Evolutionary conservation across 2,113 vertebrate species (phyloP), one percentile per base, ranked within the genome.

Genomic region (Anas platyrhynchos): DNA sequence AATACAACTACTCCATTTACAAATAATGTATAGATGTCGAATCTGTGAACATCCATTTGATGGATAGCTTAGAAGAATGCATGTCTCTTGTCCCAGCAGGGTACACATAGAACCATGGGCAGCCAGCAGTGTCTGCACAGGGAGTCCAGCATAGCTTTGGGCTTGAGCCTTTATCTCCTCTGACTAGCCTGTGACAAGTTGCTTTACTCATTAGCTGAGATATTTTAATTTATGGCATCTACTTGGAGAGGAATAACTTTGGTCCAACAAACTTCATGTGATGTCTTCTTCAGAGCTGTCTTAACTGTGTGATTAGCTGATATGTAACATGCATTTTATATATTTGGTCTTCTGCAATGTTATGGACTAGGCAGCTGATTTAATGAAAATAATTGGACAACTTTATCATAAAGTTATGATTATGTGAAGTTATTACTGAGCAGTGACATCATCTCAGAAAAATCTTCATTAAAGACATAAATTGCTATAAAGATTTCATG

Each of bases 41-140:
- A 9, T 41, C 32, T 32, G 15, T 55, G 48, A 10, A 0, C 50
- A 31, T 8, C 23, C 31, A 11, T 44, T 41, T 68, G 17, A 26
- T 9, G 11, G 34, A 0, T 0, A n/a, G 38, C 18, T 76, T 4
- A 12, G 54, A 16, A 76, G 27, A 34, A 68, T 1, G 7, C 9
- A 12, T 11, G 3, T 23, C 75, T 48, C 36, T 12, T 52, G 16
- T 18, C 63, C 52, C n/a, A 13, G 1, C 11, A 34, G 48, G 4
- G 25, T 27, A 63, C 4, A 0, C 12, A 4, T 4, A 0, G 43
- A 34, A 34, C 13, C 6, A 5, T 7, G 10, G 18, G 29, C 26
- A 20, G 5, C 21, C 52, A 54, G 29, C 0, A 1, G 23, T 23
- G 46, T 6, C 6, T 31, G 23, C n/a, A 29, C 56, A 59, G 11